Conservation (phyloP, 2,113 vertebrate species). For the Callocephalon fimbriatum region DNA sequence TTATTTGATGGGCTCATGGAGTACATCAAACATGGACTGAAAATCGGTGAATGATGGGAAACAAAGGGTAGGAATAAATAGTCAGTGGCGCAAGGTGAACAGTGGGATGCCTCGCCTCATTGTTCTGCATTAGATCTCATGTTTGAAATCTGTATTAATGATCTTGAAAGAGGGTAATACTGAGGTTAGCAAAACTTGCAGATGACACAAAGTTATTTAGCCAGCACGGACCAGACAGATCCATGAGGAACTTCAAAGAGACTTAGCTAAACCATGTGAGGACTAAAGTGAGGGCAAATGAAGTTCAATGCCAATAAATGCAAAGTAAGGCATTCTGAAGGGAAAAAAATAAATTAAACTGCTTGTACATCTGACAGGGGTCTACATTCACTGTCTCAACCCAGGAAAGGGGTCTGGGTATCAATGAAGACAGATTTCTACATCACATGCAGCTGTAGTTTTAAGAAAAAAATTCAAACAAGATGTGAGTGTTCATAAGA, state of each 20-base stretch:
- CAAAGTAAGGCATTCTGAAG: slow-evolving; percentile 44
- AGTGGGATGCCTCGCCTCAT: slow-evolving; percentile 27
- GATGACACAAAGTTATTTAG: slow-evolving; percentile 60
- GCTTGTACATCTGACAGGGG: slow-evolving; percentile 45
- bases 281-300: slow-evolving; percentile 35
- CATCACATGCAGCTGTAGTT: slow-evolving; percentile 34
- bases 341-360: slow-evolving; percentile 52
- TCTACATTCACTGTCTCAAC: slow-evolving; percentile 23
- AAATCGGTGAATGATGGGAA: background rate
- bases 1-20: slow-evolving; percentile 22
- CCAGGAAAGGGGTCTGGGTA: slow-evolving; percentile 27
- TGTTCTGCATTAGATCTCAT: slow-evolving; percentile 4
- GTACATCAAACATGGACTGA: slow-evolving; percentile 25
- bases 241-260: slow-evolving; percentile 48
- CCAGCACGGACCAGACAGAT: slow-evolving; percentile 13
- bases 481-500: slow-evolving; percentile 31
- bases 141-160: slow-evolving; percentile 62
- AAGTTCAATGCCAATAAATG: slow-evolving; percentile 64
- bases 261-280: slow-evolving; percentile 45
- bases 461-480: slow-evolving; percentile 39
- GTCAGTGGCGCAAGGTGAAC: slow-evolving; percentile 57
- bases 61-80: slow-evolving; percentile 58
- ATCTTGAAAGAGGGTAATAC: slow-evolving; percentile 49
- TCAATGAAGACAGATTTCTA: slow-evolving; percentile 59
- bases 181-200: slow-evolving; percentile 62